phyloP scores from a whole-genome alignment of 2,113 vertebrate genomes.

The Proteles cristata region DNA sequence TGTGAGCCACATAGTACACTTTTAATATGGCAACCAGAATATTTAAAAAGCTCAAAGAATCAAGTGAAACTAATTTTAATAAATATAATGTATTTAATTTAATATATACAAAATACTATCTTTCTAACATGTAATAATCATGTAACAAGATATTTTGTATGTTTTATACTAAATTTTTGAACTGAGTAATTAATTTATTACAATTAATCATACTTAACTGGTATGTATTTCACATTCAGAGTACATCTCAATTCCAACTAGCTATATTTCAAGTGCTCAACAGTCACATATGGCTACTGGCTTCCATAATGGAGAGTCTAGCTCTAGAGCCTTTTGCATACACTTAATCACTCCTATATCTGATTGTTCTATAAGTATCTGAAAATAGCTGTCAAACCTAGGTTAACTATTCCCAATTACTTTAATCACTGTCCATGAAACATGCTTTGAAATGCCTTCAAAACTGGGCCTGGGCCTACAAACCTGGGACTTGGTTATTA shows the following conservation, averaged over 20 bases:
- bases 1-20: not conserved
- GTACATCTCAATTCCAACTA: not conserved
- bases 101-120: not conserved
- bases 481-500: not conserved
- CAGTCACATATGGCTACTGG: not conserved
- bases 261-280: not conserved
- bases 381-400: not conserved
- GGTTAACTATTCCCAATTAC: not conserved
- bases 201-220: not conserved
- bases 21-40: slow-evolving; percentile 23
- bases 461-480: not conserved
- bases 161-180: slow-evolving; percentile 36
- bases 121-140: not conserved
- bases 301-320: not conserved
- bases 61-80: slow-evolving; percentile 39
- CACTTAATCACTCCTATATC: not conserved
- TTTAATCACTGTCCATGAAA: slow-evolving; percentile 43
- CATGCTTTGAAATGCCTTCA: not conserved
- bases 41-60: slow-evolving; percentile 48
- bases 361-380: not conserved
- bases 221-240: not conserved
- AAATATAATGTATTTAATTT: slow-evolving; percentile 24
- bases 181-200: not conserved
- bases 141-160: not conserved
- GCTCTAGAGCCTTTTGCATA: not conserved